Conservation (phyloP, 2,113 vertebrate genomes). For the Thalassarche chlororhynchos region DNA sequence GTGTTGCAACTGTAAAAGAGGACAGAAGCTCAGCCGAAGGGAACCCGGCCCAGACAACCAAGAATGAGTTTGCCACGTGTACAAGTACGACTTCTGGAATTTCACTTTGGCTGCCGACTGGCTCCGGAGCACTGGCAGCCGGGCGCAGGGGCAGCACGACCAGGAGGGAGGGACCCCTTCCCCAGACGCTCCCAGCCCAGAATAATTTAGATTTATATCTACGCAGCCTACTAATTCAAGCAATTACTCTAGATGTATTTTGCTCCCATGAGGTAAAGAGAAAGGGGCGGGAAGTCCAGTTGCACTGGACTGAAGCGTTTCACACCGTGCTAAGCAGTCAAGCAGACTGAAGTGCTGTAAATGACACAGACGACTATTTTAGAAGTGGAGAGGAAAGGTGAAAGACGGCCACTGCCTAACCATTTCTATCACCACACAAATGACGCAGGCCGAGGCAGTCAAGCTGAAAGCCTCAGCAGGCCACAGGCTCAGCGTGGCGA, state of each 20-base stretch:
- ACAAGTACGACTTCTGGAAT: rapidly evolving
- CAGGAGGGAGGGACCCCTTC: rapidly evolving
- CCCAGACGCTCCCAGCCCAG: not conserved
- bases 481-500: not conserved
- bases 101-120: not conserved
- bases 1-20: not conserved
- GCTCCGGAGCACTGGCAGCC: not conserved
- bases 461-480: not conserved
- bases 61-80: not conserved
- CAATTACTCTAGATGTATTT: not conserved
- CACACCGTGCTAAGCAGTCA: not conserved
- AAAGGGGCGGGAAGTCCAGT: not conserved
- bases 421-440: not conserved
- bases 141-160: rapidly evolving
- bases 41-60: not conserved
- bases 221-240: not conserved
- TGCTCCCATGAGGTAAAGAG: not conserved
- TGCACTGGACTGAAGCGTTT: not conserved
- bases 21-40: not conserved
- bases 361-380: not conserved
- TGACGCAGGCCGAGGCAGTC: not conserved
- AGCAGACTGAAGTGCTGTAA: not conserved
- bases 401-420: not conserved
- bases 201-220: not conserved
- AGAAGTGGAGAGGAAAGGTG: not conserved